A percentile compares a stretch with the other conserved stretches of the same genome.
phyloP scores from a whole-genome alignment of 2,888 invertebrate genomes.

The Hemaris fuciformis region DNA sequence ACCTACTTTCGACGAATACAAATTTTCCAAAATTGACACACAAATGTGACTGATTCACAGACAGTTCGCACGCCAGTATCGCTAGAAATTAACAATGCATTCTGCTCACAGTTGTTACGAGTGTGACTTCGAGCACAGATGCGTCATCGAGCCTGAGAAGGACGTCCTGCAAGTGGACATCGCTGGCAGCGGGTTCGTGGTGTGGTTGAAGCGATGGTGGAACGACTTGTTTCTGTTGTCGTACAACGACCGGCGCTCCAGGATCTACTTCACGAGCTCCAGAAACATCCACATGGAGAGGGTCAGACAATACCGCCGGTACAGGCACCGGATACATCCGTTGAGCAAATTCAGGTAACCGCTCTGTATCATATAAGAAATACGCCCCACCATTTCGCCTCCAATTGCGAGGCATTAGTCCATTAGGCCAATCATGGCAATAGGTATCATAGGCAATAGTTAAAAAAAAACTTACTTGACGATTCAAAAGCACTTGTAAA shows the following conservation, averaged over 20 bases:
- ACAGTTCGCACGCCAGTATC: no score
- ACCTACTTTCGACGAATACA: no score
- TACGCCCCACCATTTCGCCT: no score
- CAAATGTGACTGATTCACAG: no score
- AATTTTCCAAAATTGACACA: no score
- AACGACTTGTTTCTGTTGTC: slow-evolving; percentile 42
- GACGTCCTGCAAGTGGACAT: slow-evolving; percentile 41
- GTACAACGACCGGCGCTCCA: slow-evolving; percentile 25
- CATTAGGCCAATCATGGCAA: no score
- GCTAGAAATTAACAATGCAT: background rate
- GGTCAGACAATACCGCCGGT: slow-evolving; percentile 13
- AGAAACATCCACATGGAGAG: slow-evolving; percentile 18
- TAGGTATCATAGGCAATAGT: no score
- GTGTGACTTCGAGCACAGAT: slow-evolving; percentile 43
- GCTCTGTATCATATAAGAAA: no score
- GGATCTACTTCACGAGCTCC: slow-evolving; percentile 27
- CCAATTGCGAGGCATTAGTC: no score
- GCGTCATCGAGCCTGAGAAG: slow-evolving; percentile 32
- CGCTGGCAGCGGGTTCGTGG: slow-evolving; percentile 22
- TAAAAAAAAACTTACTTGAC: no score
- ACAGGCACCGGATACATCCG: slow-evolving; percentile 14
- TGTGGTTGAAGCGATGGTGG: slow-evolving; percentile 39
- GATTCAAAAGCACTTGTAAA: no score
- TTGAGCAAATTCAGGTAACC: no score
- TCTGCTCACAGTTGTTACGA: slow-evolving; percentile 21